Evolutionary conservation across 2,888 invertebrate genomes (phyloP), one percentile per base, ranked within the genome.

Genomic region (Lasioglossum pauxillum): DNA sequence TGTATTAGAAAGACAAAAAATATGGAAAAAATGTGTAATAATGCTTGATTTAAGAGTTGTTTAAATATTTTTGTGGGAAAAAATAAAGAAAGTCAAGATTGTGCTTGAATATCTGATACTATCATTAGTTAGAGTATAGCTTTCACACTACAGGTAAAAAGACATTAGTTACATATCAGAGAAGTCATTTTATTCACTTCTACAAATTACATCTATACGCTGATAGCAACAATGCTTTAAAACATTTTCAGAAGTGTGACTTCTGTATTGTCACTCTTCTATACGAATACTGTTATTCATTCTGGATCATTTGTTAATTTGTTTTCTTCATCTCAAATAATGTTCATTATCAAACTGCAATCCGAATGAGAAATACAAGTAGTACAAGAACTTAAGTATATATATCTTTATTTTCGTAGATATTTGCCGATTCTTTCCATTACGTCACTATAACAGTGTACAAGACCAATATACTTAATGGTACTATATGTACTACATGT

Each of bases 101-200:
- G 92, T 89, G 92, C 90, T 90, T 89, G 84, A 85, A 87, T 86
- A 84, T 84, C 86, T 88, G 84, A 87, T 87, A 87, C 86, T 90
- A 89, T 90, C 89, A 91, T 89, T 91, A 86, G 87, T 82, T 89
- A 90, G 88, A 82, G 60, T 69, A 69, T 90, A 85, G 84, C 81
- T 84, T 80, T 83, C 79, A 77, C 78, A 84, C 77, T 84, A 85
- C 75, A 83, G 74, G 31, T 79, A 38, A 78, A 38, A 78, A 75
- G 44, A 85, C 72, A 86, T 90, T 92, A 92, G 92, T 91, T 89
- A 93, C 93, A 93, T 93, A 93, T 93, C 93, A 92, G 85, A 87
- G 74, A 85, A 78, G 83, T 75, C 81, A 72, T 60, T 76, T 71
- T 86, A 90, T 27, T 86, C 89, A 88, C 80, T 82, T 78, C 83